Base-by-base conservation (phyloP, 1,140 invertebrate species). In the Drosophila bocqueti region DNA sequence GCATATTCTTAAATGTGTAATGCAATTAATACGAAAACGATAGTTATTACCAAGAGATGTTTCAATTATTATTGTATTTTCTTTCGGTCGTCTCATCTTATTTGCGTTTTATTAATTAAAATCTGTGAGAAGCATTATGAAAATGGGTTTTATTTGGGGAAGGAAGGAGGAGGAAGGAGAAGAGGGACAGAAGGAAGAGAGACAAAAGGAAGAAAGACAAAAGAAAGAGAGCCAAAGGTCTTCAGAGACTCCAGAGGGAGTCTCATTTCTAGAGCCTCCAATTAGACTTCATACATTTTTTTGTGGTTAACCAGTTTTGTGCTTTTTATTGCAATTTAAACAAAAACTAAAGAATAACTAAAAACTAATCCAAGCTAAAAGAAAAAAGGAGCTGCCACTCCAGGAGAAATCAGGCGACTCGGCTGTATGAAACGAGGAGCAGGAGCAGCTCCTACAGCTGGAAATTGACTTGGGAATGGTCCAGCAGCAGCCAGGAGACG, bases 61-160 rank as follows among this genome's bases (percentile, higher is more conserved):
- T 78, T 60, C 16, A 77, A 83, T 83, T 73, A 31, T 55, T 55
- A 55, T 55, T 55, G 52, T 24, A 57, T 65, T 62, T 65, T 42
- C 34, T 65, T 10, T 18, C 3, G 24, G 15, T 65, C 42, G 57
- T 63, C 59, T 26, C 60, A 34, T 55, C 59, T 55, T 24, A 36
- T 49, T 40, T 80, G n/a, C 72, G 76, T 85, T 85, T 63, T 66
- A 74, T 81, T 65, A 64, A 79, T 79, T 85, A 76, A 86, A 76
- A 10, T 55, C 38, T 86, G 67, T 54, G 63, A 76, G 63, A 82
- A 76, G 49, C 46, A 71, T 40, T 43, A 21, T 42, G 1, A 10
- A 29, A 68, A 42, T 21, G 34, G 40, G 42, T 72, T 40, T 57
- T 26, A 64, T 50, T 66, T 45, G 29, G 6, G 0, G 29, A 31